Percentiles rank a stretch among this genome's conserved stretches.
These are phyloP conservation scores for Cremastinae sp. DNA, from an alignment of 2,888 invertebrate species.

Conservation along the genomic window DNA sequence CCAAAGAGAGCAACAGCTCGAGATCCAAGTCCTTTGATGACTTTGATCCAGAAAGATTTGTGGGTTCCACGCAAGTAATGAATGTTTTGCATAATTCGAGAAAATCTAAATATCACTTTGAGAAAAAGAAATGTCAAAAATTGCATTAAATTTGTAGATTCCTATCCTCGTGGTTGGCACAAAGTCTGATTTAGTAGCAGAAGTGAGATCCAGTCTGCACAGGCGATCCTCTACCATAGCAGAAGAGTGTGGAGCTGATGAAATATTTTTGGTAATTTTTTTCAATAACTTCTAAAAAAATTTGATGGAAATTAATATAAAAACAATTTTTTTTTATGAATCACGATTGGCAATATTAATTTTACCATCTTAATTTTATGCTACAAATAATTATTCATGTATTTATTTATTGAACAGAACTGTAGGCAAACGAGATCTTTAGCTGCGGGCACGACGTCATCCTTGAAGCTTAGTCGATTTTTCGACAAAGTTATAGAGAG, in stretches of 20 bases:
- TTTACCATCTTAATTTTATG: background rate
- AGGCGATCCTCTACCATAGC: conserved; percentile 87
- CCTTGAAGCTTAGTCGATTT: conserved; percentile 95
- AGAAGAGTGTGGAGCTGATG: conserved; percentile 95
- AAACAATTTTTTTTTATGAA: background rate
- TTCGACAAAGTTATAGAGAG: conserved; percentile 92
- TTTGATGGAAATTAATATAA: background rate
- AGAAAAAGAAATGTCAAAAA: background rate
- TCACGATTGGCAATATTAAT: background rate
- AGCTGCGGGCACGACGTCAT: conserved; percentile 96
- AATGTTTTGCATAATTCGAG: conserved; percentile 17
- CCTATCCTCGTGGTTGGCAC: conserved; percentile 97
- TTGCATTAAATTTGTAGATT: conserved; percentile 82
- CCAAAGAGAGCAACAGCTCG: conserved; percentile 84
- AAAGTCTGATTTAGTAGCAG: conserved; percentile 92
- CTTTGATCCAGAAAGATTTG: conserved; percentile 92
- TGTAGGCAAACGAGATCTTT: conserved; percentile 87
- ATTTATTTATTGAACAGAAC: conserved; percentile 80
- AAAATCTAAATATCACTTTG: background rate
- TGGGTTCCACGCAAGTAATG: conserved; percentile 88
- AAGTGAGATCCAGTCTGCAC: conserved; percentile 85
- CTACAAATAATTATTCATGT: background rate
- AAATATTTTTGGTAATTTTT: conserved; percentile 90
- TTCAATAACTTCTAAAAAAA: background rate
- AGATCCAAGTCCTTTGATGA: conserved; percentile 83